Conservation (phyloP, 2,113 vertebrate genomes). For the Grallaria varia region DNA sequence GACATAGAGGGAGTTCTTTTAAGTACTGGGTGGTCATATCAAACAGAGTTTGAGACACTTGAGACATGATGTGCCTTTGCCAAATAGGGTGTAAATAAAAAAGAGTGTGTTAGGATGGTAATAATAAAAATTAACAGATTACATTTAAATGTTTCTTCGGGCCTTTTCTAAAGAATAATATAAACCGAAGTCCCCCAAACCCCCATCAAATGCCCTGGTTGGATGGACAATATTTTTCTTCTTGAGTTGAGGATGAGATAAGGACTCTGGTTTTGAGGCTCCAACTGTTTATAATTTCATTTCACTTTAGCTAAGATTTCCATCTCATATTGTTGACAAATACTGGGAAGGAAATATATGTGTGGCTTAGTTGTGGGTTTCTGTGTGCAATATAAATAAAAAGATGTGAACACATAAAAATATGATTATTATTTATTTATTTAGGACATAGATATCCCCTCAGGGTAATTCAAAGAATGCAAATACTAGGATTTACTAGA, state of each 20-base stretch:
- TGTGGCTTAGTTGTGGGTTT: background rate
- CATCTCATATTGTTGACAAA: background rate
- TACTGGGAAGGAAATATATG: background rate
- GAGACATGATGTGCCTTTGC: background rate
- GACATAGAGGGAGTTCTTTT: background rate
- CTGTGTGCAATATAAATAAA: background rate
- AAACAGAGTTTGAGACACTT: background rate
- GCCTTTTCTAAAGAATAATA: background rate
- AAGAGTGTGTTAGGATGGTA: background rate
- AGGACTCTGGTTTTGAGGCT: background rate
- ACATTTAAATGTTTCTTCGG: background rate
- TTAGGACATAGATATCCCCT: background rate
- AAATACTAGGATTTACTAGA: background rate
- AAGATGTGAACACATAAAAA: background rate
- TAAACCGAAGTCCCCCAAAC: background rate
- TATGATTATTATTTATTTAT: background rate
- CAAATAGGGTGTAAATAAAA: background rate
- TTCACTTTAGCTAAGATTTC: background rate
- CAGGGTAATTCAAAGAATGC: background rate
- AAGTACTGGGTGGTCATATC: background rate
- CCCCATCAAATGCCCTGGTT: background rate
- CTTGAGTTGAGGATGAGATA: background rate
- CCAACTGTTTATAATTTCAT: background rate
- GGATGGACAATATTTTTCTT: background rate
- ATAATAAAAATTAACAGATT: background rate